Evolutionary conservation across 53 echinoderm and acorn worm species (phyloP).

Genomic region (Luidia sarsii): DNA sequence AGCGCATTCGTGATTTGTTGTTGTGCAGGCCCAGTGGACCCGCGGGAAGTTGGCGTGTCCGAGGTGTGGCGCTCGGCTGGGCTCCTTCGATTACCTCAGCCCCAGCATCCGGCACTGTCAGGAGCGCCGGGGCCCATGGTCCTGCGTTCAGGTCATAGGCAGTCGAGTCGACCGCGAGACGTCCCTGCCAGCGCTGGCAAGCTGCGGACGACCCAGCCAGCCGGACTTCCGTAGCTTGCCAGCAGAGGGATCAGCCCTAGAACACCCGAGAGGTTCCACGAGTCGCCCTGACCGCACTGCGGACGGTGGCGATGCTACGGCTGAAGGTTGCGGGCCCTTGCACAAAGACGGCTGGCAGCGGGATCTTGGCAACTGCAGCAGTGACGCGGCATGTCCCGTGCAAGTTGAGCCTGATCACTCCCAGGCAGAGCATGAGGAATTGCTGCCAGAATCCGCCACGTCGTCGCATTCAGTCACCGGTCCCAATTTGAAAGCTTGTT

Average conservation of each 20-base stretch:
- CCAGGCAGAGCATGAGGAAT: too few relatives aligned
- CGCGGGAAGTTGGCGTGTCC: conserved; percentile 85
- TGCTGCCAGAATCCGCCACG: too few relatives aligned
- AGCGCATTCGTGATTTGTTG: neutral
- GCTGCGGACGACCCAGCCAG: conserved; percentile 20
- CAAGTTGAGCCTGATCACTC: too few relatives aligned
- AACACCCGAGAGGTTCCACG: too few relatives aligned
- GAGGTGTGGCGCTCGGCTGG: conserved; percentile 83
- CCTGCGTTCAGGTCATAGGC: conserved; percentile 70
- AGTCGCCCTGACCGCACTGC: neutral
- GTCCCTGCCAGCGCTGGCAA: conserved; percentile 50
- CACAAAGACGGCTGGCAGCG: neutral
- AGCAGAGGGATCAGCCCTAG: too few relatives aligned
- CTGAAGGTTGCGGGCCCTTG: neutral
- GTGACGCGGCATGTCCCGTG: too few relatives aligned
- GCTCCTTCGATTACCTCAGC: conserved; percentile 84
- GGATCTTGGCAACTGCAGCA: too few relatives aligned
- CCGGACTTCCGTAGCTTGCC: too few relatives aligned
- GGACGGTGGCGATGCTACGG: conserved; percentile 10
- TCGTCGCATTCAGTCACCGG: too few relatives aligned
- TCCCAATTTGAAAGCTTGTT: too few relatives aligned
- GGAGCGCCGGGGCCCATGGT: conserved; percentile 23
- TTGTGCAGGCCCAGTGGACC: conserved; percentile 78
- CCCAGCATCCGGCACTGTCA: conserved; percentile 52
- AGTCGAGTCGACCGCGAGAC: conserved; percentile 77